Percentiles rank a stretch among this genome's conserved stretches.
Evolutionary conservation across 2,888 invertebrate species (phyloP).

Genomic region (Xiphydria camelus): DNA sequence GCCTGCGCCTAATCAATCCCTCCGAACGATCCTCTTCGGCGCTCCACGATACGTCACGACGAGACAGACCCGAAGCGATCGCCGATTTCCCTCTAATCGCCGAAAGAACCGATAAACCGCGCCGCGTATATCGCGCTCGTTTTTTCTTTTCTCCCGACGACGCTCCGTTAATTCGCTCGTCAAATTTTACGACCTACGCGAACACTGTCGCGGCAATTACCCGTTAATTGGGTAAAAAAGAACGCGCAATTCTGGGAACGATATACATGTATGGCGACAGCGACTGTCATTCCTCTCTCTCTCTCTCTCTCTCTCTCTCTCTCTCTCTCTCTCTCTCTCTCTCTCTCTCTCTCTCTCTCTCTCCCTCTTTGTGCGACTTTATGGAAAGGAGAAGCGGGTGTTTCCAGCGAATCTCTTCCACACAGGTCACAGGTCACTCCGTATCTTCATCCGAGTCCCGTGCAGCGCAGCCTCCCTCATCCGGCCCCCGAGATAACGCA

Average conservation of each 20-base stretch:
- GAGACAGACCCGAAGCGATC: no score
- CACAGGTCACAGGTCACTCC: constrained; percentile 45
- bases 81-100: no score
- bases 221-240: constrained; percentile 42
- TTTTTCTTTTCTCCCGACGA: no score
- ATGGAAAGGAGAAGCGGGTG: constrained; percentile 30
- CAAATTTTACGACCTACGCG: constrained; percentile 36
- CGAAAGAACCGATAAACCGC: no score
- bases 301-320: constrained; percentile 14
- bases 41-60: no score
- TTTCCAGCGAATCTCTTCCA: constrained; percentile 44
- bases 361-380: constrained; percentile 12
- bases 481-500: constrained; percentile 47
- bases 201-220: constrained; percentile 19
- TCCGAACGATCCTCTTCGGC: no score
- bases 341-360: constrained; percentile 1
- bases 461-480: no score
- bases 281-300: constrained; percentile 25
- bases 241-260: constrained; percentile 38
- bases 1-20: no score
- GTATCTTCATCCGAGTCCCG: constrained; percentile 50
- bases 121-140: no score
- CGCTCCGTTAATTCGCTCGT: constrained; percentile 34
- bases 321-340: constrained; percentile 8
- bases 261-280: constrained; percentile 27